Evolutionary conservation across 2,888 invertebrate species (phyloP).

Genomic region (Cepaea hortensis): DNA sequence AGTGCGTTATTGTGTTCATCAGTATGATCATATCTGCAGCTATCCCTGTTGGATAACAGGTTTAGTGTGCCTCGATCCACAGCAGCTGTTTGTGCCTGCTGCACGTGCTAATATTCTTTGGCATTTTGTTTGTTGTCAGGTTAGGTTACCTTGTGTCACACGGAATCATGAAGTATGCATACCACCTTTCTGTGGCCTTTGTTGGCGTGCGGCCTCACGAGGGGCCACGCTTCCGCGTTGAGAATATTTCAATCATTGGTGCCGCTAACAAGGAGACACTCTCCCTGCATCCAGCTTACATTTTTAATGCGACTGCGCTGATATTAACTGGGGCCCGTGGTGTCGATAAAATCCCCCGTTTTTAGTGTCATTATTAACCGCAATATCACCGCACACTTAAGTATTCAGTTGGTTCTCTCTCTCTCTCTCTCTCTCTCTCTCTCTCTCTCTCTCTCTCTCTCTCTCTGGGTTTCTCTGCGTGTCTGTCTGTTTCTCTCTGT

Average conservation of each 20-base stretch:
- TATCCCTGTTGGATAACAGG: too few relatives aligned
- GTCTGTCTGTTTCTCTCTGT: too few relatives aligned
- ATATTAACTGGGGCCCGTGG: not conserved
- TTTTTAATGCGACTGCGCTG: not conserved
- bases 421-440: too few relatives aligned
- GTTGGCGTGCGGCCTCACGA: not conserved
- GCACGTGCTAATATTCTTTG: not conserved
- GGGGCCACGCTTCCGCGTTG: not conserved
- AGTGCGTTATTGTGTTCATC: too few relatives aligned
- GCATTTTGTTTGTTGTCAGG: conserved; percentile 27
- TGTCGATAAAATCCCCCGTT: not conserved
- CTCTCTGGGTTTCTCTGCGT: too few relatives aligned
- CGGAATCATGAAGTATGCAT: conserved; percentile 33
- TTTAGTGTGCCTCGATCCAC: not conserved
- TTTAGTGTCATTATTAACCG: not conserved
- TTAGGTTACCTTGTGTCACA: conserved; percentile 5
- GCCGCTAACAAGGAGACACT: not conserved
- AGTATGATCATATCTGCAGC: too few relatives aligned
- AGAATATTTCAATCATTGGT: not conserved
- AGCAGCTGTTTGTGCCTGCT: not conserved
- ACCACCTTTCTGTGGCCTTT: conserved; percentile 18
- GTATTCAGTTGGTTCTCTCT: too few relatives aligned
- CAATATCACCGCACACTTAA: too few relatives aligned
- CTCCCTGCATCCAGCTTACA: not conserved
- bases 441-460: too few relatives aligned